Conservation (phyloP, 2,797 vertebrate genomes). For the Cephalopachus bancanus region DNA sequence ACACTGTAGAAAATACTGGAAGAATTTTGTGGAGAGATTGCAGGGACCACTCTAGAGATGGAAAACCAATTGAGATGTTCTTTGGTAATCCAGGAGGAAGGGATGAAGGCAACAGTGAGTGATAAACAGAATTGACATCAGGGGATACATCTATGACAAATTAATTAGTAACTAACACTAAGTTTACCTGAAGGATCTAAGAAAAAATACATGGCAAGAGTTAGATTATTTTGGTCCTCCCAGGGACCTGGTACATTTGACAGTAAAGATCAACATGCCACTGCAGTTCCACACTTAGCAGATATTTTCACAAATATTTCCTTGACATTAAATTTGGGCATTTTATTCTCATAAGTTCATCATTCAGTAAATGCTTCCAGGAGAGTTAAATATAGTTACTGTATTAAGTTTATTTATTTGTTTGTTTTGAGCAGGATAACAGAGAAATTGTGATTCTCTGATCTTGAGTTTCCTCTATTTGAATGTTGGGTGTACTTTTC, state of each 20-base stretch:
- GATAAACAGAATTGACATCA: neutral
- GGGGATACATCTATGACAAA: neutral
- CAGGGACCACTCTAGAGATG: neutral
- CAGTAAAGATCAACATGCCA: neutral
- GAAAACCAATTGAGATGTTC: neutral
- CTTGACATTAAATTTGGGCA: neutral
- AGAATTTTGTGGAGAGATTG: neutral
- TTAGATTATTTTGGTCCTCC: constrained; percentile 41
- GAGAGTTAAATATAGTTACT: neutral
- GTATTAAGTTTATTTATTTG: neutral
- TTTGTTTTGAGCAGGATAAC: neutral
- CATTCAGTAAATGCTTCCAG: constrained; percentile 9
- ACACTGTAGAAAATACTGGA: neutral
- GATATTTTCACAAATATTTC: constrained; percentile 6
- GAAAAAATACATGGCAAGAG: neutral
- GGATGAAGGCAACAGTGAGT: neutral
- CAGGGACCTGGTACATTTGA: neutral
- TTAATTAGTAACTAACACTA: constrained; percentile 11
- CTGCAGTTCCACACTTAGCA: neutral
- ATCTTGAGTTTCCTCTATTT: neutral
- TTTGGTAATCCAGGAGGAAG: neutral
- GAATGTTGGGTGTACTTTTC: neutral
- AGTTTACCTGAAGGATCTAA: constrained; percentile 13
- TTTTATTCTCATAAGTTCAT: neutral
- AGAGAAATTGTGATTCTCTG: neutral